phyloP scores from a whole-genome alignment of 2,888 invertebrate species.

The Tipula unca region DNA sequence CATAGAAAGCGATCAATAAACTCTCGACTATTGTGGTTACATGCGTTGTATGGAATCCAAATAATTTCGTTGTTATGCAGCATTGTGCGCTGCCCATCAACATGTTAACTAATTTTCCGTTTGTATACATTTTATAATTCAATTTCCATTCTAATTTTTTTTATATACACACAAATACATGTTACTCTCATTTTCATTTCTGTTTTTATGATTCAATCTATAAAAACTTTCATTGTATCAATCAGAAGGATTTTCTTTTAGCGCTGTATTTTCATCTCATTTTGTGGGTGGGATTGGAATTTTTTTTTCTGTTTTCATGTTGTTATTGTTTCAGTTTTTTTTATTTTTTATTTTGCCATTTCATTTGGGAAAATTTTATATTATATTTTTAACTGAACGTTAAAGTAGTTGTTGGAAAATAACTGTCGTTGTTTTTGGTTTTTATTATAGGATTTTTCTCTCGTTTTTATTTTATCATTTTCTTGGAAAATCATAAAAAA shows the following conservation, averaged over 20 bases:
- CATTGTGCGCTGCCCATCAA: background rate
- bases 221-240: conserved; percentile 8
- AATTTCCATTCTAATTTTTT: background rate
- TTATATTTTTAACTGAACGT: background rate
- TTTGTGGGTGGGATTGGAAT: background rate
- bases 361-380: background rate
- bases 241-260: background rate
- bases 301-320: background rate
- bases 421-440: background rate
- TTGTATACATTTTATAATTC: background rate
- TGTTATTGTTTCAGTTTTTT: background rate
- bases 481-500: background rate
- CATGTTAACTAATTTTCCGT: background rate
- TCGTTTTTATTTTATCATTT: background rate
- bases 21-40: too few species aligned
- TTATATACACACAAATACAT: background rate
- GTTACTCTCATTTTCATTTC: background rate
- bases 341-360: background rate
- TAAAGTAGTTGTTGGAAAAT: background rate
- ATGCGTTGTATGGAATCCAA: too few species aligned
- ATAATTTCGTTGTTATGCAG: too few species aligned
- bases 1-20: too few species aligned
- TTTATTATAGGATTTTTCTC: background rate
- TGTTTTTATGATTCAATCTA: background rate
- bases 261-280: background rate